phyloP scores from a whole-genome alignment of 2,888 invertebrate genomes.

The Conops quadrifasciatus region DNA sequence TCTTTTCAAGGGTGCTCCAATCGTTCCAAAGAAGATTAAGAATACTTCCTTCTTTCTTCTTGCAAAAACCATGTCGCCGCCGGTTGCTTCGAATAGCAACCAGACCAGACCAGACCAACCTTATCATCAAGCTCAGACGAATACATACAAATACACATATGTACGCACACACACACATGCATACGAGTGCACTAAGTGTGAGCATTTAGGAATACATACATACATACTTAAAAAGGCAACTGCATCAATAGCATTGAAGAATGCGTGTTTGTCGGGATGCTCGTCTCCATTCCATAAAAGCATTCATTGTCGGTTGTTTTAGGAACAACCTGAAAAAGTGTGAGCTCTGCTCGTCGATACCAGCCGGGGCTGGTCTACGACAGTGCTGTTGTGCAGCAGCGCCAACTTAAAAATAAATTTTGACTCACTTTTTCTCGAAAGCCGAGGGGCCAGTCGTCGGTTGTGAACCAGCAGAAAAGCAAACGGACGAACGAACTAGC shows the following conservation, averaged over 20 bases:
- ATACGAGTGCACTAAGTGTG: too few species aligned
- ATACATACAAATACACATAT: background rate
- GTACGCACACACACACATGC: background rate
- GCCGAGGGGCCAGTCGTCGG: background rate
- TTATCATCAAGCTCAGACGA: constrained; percentile 14
- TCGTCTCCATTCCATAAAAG: constrained; percentile 18
- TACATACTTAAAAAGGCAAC: background rate
- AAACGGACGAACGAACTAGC: background rate
- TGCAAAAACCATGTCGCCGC: too few species aligned
- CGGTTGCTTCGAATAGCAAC: constrained; percentile 18
- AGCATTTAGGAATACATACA: background rate
- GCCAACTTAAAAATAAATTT: constrained; percentile 36
- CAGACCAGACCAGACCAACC: too few species aligned
- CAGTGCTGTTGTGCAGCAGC: background rate
- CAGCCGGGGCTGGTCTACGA: background rate
- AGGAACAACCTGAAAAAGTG: constrained; percentile 2
- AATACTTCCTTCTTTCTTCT: too few species aligned
- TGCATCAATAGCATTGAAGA: background rate
- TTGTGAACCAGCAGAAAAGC: constrained; percentile 1
- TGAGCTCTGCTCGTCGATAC: constrained; percentile 1
- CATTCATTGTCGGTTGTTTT: constrained; percentile 1
- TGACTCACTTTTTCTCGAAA: constrained; percentile 32
- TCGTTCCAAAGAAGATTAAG: too few species aligned
- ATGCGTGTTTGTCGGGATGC: background rate
- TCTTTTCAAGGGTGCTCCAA: too few species aligned